Evolutionary conservation across 2,113 vertebrate species (phyloP).

Genomic region (Hydrolagus affinis): DNA sequence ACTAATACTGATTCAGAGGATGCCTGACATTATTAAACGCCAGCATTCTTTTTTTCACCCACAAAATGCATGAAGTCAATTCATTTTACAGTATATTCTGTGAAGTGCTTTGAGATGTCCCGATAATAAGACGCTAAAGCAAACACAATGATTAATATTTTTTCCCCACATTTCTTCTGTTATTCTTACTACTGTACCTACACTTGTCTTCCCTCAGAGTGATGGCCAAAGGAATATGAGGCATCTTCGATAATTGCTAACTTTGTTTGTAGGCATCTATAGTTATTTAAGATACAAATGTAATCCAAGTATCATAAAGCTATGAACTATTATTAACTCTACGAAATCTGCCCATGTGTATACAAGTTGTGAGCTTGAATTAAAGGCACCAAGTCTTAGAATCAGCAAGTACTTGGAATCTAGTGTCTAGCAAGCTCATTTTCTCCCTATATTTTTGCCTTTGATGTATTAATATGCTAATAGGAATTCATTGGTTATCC

Average conservation of each 20-base stretch:
- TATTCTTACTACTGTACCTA: neutral
- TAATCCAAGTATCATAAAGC: neutral
- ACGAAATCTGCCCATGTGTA: neutral
- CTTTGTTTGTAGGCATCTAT: neutral
- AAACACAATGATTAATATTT: too few species aligned
- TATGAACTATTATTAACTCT: neutral
- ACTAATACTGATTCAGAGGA: too few species aligned
- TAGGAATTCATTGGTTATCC: neutral
- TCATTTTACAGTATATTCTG: too few species aligned
- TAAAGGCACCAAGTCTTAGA: neutral
- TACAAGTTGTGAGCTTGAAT: neutral
- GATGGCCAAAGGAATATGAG: neutral
- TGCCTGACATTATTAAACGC: too few species aligned
- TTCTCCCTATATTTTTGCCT: neutral
- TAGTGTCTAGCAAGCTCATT: neutral
- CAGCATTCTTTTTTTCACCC: too few species aligned
- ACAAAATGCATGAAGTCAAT: too few species aligned
- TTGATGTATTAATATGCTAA: neutral
- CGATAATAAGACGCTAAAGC: too few species aligned
- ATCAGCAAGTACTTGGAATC: neutral
- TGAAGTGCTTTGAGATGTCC: too few species aligned
- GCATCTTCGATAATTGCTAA: neutral
- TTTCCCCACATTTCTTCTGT: neutral
- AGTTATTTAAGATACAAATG: neutral
- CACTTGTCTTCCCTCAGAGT: neutral